Evolutionary conservation across 2,888 invertebrate species (phyloP), one percentile per base, ranked within the genome.

Genomic region (Drosophila neotestacea): DNA sequence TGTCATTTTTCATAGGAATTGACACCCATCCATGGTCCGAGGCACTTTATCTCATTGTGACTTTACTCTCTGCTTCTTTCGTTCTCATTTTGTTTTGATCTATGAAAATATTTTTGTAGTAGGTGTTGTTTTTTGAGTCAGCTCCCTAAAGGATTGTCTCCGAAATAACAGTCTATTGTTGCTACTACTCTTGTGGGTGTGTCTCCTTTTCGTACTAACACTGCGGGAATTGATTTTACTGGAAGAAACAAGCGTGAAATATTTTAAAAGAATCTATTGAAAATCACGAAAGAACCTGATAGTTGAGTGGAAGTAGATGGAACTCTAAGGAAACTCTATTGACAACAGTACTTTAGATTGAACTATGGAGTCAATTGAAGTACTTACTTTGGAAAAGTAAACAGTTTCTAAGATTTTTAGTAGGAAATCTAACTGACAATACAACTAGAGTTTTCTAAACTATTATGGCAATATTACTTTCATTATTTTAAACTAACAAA

Each of bases 71-170:
- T 7, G 47, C 27, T n/a, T 13, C 10, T 38, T 13, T 13, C 34
- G 32, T 56, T 36, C 34, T 34, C 56, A 13, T 60, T 70, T 62
- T 67, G 66, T 73, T 79, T 64, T 73, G 63, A 85, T 80, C 78
- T 73, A 82, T 75, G 86, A 65, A 77, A 78, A 85, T 82, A 71
- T 60, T 73, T 50, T 61, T 63, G 67, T 59, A 41, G 72, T 87
- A 70, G 85, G 81, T 81, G 85, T 81, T 56, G 56, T 72, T 73
- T 66, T 68, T 22, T 22, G 22, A 62, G 63, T 44, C 56, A 51
- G 65, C 72, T 84, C 86, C 88, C 88, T 67, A 75, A 84, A 84
- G 84, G 84, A 88, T 84, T 84, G 85, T 70, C 66, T 60, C n/a
- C 38, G 46, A 58, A 47, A 47, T 28, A 5, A 16, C 28, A 16